These are phyloP conservation scores for Limnephilus lunatus DNA, from an alignment of 2,888 invertebrate genomes.

Conservation along the genomic window DNA sequence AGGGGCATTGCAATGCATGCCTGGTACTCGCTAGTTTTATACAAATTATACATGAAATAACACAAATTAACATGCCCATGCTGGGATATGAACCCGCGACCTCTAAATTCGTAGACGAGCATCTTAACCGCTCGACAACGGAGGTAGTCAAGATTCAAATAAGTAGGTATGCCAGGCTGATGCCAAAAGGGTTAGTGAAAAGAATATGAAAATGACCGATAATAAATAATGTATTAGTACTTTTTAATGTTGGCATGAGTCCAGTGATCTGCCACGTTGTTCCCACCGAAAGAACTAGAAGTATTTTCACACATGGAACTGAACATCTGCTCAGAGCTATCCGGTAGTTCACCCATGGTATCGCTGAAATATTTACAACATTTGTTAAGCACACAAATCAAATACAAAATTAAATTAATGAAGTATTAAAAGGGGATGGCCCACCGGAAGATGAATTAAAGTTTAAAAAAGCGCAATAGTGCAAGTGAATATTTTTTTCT, in stretches of 20 bases:
- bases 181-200: neutral
- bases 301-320: slow-evolving; percentile 57
- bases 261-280: slow-evolving; percentile 39
- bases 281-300: slow-evolving; percentile 41
- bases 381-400: slow-evolving; percentile 5
- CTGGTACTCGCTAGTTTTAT: too few relatives aligned
- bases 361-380: slow-evolving; percentile 49
- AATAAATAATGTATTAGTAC: slow-evolving; percentile 35
- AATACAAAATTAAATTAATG: neutral
- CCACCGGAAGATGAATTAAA: too few relatives aligned
- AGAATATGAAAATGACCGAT: neutral
- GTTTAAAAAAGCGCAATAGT: too few relatives aligned
- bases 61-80: too few relatives aligned
- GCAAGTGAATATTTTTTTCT: too few relatives aligned
- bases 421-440: neutral
- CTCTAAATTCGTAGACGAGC: too few relatives aligned
- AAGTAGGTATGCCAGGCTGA: neutral
- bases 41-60: too few relatives aligned
- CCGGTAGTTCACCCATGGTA: slow-evolving; percentile 34
- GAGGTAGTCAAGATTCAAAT: too few relatives aligned
- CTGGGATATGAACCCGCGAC: too few relatives aligned
- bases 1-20: too few relatives aligned
- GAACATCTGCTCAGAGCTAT: slow-evolving; percentile 53
- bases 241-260: slow-evolving; percentile 49
- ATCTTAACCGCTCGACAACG: too few relatives aligned